Conservation (phyloP, 2,888 invertebrate genomes). For the Timandra comae region DNA sequence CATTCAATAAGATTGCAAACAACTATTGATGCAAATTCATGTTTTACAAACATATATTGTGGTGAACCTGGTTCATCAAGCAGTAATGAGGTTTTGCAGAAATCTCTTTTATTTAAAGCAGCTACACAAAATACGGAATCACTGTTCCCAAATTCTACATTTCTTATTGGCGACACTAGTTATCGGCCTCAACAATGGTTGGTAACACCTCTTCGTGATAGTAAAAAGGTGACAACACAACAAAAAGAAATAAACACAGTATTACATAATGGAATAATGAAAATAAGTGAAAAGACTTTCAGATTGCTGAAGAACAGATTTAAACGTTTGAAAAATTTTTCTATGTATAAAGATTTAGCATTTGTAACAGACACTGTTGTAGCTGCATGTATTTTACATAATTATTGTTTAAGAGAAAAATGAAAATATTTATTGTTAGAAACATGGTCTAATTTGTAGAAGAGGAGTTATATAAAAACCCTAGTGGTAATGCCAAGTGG, state of each 20-base stretch:
- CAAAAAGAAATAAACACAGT: slow-evolving; percentile 46
- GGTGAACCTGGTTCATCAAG: slow-evolving; percentile 54
- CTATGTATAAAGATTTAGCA: slow-evolving; percentile 48
- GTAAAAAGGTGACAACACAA: slow-evolving; percentile 41
- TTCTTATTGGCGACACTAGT: slow-evolving; percentile 47
- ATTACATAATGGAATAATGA: slow-evolving; percentile 40
- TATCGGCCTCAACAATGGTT: slow-evolving; percentile 52
- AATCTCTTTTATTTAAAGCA: slow-evolving; percentile 46
- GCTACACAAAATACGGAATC: slow-evolving; percentile 37
- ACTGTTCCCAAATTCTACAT: slow-evolving; percentile 46
- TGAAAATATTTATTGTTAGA: slow-evolving; percentile 9
- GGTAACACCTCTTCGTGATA: slow-evolving; percentile 49
- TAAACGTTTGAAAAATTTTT: slow-evolving; percentile 43
- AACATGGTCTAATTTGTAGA: slow-evolving; percentile 10
- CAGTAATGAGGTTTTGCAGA: slow-evolving; percentile 42
- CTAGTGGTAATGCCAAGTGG: no score
- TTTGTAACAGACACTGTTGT: slow-evolving; percentile 53
- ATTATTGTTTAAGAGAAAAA: slow-evolving; percentile 49
- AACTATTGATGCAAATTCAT: slow-evolving; percentile 45
- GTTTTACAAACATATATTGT: slow-evolving; percentile 52
- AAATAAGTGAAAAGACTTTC: slow-evolving; percentile 48
- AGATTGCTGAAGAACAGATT: slow-evolving; percentile 44
- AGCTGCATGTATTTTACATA: slow-evolving; percentile 54
- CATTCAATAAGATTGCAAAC: slow-evolving; percentile 50
- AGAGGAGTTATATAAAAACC: no score